phyloP scores from a whole-genome alignment of 2,113 vertebrate species.

The Rhegmatorhina hoffmannsi region DNA sequence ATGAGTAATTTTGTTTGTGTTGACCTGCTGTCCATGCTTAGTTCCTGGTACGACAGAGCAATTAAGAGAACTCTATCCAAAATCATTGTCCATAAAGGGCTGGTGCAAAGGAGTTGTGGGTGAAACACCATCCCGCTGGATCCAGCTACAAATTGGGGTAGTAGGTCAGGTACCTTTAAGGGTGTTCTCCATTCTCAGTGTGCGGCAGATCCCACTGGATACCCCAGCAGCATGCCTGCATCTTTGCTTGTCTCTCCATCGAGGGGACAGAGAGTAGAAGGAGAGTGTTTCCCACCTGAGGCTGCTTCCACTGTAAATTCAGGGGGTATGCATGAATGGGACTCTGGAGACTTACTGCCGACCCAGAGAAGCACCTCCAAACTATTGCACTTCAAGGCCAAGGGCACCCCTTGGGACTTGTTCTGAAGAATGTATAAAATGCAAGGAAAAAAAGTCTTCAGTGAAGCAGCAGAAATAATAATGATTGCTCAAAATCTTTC shows the following conservation, averaged over 20 bases:
- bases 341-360: not conserved
- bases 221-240: not conserved
- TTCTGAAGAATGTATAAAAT: not conserved
- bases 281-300: not conserved
- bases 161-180: not conserved
- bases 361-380: not conserved
- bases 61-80: accelerated
- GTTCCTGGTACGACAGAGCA: not conserved
- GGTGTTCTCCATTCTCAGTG: not conserved
- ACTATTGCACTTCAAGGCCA: not conserved
- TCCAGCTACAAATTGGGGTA: accelerated
- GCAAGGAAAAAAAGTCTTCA: not conserved
- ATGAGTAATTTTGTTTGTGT: not conserved
- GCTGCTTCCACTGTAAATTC: not conserved
- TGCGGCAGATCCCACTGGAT: not conserved
- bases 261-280: not conserved
- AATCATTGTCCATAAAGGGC: not conserved
- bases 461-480: not conserved
- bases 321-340: not conserved
- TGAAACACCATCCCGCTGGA: not conserved
- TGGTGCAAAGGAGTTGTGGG: accelerated
- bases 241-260: not conserved
- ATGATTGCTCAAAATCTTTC: not conserved
- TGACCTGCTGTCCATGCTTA: not conserved
- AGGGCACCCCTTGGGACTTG: not conserved